Conservation (phyloP, 2,113 vertebrate genomes). For the Phoxinus phoxinus region DNA sequence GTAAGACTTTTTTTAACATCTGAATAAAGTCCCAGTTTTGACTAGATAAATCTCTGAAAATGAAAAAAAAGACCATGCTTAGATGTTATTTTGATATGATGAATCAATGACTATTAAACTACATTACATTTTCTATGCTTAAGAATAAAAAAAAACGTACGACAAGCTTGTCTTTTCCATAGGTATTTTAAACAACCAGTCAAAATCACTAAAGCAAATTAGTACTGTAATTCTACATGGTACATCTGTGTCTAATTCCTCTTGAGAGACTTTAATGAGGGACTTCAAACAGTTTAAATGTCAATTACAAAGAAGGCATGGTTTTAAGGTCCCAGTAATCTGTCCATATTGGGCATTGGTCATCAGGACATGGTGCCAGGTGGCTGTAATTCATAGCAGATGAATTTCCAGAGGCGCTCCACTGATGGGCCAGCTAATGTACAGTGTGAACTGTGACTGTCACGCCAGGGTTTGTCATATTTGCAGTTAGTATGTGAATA, state of each 20-base stretch:
- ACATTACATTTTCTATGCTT: background rate
- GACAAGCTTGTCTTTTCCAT: background rate
- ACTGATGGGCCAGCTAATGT: conserved; percentile 84
- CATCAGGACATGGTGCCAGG: conserved; percentile 87
- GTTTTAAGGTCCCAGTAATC: conserved; percentile 87
- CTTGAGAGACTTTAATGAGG: conserved; percentile 84
- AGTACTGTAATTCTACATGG: conserved; percentile 73
- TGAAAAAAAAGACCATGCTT: background rate
- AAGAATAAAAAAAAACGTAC: background rate
- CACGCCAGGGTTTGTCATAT: conserved; percentile 66
- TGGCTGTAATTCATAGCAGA: conserved; percentile 90
- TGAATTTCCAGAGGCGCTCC: conserved; percentile 89
- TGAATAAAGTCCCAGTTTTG: background rate
- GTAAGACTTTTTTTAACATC: background rate
- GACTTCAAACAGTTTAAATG: conserved; percentile 92
- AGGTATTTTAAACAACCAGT: background rate
- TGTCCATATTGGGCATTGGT: conserved; percentile 86
- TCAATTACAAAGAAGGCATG: conserved; percentile 85
- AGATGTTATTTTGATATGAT: background rate
- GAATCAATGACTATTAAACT: background rate
- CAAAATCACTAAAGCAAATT: conserved; percentile 59
- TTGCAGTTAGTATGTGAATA: conserved; percentile 52
- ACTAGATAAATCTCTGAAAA: background rate
- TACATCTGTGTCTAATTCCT: conserved; percentile 86
- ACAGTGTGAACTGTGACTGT: conserved; percentile 82